Percentiles rank a stretch among this genome's conserved stretches.
Evolutionary conservation across 2,888 invertebrate genomes (phyloP).

Genomic region (Poecilobothrus nobilitatus): DNA sequence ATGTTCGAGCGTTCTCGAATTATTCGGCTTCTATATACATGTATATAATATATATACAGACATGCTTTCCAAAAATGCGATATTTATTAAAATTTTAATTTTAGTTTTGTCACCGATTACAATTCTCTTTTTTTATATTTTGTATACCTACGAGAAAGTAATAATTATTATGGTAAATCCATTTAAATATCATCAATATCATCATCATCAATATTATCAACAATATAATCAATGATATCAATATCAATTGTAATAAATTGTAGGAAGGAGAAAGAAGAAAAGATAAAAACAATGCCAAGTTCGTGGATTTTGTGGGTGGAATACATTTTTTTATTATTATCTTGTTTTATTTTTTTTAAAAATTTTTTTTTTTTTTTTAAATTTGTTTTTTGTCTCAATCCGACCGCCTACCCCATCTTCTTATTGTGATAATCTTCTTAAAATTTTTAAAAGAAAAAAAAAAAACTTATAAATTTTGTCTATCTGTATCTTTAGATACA

Average conservation of each 20-base stretch:
- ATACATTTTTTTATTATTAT: not conserved
- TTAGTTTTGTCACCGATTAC: too few species aligned
- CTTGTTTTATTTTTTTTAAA: not conserved
- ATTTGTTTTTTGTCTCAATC: not conserved
- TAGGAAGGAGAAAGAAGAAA: not conserved
- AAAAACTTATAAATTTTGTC: too few species aligned
- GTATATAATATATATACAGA: too few species aligned
- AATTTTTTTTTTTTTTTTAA: not conserved
- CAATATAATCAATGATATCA: too few species aligned
- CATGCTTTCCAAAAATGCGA: too few species aligned
- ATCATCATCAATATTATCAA: not conserved
- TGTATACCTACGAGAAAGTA: too few species aligned
- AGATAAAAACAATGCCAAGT: not conserved
- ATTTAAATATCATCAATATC: not conserved
- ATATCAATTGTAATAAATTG: too few species aligned
- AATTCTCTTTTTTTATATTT: too few species aligned
- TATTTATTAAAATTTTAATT: too few species aligned
- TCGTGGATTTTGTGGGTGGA: not conserved
- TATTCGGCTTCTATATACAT: too few species aligned
- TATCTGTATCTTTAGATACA: too few species aligned
- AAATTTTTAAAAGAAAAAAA: not conserved
- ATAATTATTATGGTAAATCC: not conserved
- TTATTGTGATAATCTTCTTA: conserved; percentile 1
- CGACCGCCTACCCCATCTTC: not conserved
- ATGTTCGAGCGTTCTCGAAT: too few species aligned